phyloP scores from a whole-genome alignment of 2,888 invertebrate species.

The Mantis religiosa region DNA sequence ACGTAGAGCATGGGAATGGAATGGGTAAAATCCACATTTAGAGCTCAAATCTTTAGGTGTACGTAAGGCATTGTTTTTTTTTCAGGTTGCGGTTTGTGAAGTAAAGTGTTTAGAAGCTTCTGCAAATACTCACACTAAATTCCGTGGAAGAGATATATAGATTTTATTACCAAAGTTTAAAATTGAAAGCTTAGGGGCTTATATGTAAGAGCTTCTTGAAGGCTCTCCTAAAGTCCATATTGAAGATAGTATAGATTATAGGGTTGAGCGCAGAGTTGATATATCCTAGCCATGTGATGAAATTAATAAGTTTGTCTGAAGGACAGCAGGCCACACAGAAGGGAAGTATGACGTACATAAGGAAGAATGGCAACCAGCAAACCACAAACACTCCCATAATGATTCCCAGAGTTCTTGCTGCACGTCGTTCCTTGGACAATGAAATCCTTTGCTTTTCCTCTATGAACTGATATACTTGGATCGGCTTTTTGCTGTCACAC shows the following conservation, averaged over 20 bases:
- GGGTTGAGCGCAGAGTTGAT: slow-evolving; percentile 89
- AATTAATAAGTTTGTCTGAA: slow-evolving; percentile 74
- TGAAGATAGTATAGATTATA: slow-evolving; percentile 91
- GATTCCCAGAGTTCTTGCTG: slow-evolving; percentile 91
- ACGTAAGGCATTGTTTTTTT: no score
- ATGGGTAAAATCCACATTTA: no score
- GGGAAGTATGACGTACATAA: slow-evolving; percentile 89
- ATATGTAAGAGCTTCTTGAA: slow-evolving; percentile 77
- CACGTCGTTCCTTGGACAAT: slow-evolving; percentile 86
- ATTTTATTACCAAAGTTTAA: no score
- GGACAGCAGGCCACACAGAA: slow-evolving; percentile 80
- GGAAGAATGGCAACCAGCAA: slow-evolving; percentile 97
- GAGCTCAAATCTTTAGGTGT: no score
- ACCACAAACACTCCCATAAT: slow-evolving; percentile 97
- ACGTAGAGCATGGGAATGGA: no score
- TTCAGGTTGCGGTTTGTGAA: no score
- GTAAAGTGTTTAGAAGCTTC: no score
- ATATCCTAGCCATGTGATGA: slow-evolving; percentile 92
- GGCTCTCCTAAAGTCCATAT: slow-evolving; percentile 86
- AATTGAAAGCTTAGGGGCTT: slow-evolving; percentile 30
- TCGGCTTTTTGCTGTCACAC: slow-evolving; percentile 61
- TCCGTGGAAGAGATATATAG: no score
- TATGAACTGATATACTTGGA: slow-evolving; percentile 52
- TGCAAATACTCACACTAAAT: no score
- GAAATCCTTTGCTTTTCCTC: slow-evolving; percentile 88